Evolutionary conservation across 1,140 invertebrate genomes (phyloP), one percentile per base, ranked within the genome.

Genomic region (Antheraea pernyi): DNA sequence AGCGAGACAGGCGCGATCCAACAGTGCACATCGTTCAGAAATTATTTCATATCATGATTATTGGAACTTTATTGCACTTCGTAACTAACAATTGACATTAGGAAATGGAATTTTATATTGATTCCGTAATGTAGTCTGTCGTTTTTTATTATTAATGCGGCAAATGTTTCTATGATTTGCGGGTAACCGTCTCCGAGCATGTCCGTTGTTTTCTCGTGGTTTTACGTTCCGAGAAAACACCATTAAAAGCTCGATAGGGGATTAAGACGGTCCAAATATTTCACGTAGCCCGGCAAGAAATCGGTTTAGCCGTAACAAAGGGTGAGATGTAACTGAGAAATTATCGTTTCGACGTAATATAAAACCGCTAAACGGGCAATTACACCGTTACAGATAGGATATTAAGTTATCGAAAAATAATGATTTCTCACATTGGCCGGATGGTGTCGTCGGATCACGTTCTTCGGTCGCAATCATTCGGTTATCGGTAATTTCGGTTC

Each of bases 1-100:
- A 89, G 53, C 78, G 84, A 83, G 86, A 82, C 68, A 72, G 67
- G 80, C 72, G 65, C 59, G 36, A 42, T 69, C 78, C 77, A 75
- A 64, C 76, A 77, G 75, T 79, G 81, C 81, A 82, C 88, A 91
- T 89, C 88, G 85, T 74, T 79, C 84, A 86, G 79, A 83, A 92
- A 92, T 92, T 91, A 91, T 91, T 91, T 83, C 89, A 91, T 92
- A 92, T 92, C 86, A 91, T 92, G 88, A 92, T 91, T 89, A 90
- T 91, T 91, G 89, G 87, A 91, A 91, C 86, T 91, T 91, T 91
- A 91, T 91, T 91, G 90, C 88, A 91, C 88, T 91, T 86, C 80
- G 87, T 91, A 91, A 91, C 90, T 91, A 90, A 92, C 90, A 92
- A 92, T 92, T 92, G 90, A 92, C 90, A 92, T 92, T 92, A 92